Base-by-base conservation (phyloP, 2,888 invertebrate genomes). In the Bimastos eiseni region DNA sequence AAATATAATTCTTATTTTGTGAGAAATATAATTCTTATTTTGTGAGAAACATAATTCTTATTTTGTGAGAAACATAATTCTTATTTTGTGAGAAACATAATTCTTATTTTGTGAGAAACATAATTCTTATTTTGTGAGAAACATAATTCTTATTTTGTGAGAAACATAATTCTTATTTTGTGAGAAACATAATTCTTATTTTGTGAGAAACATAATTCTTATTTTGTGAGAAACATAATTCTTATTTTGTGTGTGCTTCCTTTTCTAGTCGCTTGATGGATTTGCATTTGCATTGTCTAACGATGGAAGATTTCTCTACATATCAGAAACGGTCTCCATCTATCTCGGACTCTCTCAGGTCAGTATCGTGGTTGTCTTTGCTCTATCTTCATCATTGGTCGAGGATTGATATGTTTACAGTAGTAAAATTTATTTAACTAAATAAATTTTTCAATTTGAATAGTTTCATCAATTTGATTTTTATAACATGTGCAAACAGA, bases 331-430 rank as follows among this genome's bases (percentile, higher is more conserved):
- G 94, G 99, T 99, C 94, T 99, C 99, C 95, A 98, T 99, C 96
- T 99, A 99, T 96, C 97, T 99, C 96, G 99, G 99, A 94, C 97
- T 99, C 95, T 99, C 99, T 96, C 99, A 99, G 97, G 98, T 98
- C 96, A 44, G 89, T 34, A 55, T 44, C 19, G 41, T 49, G 11
- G 15, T 17, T 70, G n/a, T n/a, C 30, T 70, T n/a, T 70, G n/a
- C 70, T 30, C n/a, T 70, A 6, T 70, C 70, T n/a, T 70, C n/a
- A 70, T 70, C 70, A 70, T 70, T 70, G 70, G 13, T 8, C 8
- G n/a, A 70, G 6, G 13, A 70, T 70, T 70, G 70, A 0, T 49
- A 21, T 70, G 30, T 70, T 70, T 49, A 17, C n/a, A 70, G n/a
- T 24, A 44, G 44, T 44, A 44, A 44, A 44, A 49, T 49, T 49